Conservation (phyloP, 2,888 invertebrate genomes). For the Merodon equestris region DNA sequence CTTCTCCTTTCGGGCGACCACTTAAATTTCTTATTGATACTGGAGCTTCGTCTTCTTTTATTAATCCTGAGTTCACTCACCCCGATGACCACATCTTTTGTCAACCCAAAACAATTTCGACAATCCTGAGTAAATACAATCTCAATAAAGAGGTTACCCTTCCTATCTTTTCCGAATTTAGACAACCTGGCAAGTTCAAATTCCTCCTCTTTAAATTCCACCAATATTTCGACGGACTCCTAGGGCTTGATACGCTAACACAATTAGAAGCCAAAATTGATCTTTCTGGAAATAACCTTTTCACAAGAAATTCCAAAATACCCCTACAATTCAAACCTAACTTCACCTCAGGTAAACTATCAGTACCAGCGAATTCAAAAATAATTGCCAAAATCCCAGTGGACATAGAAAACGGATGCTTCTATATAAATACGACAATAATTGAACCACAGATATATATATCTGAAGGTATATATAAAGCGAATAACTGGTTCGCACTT, state of each 20-base stretch:
- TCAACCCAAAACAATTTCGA: not conserved
- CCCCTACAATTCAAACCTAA: slow-evolving; percentile 19
- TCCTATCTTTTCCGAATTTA: not conserved
- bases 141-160: not conserved
- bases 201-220: slow-evolving; percentile 19
- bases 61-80: slow-evolving; percentile 4
- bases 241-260: not conserved
- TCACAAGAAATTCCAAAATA: slow-evolving; percentile 5
- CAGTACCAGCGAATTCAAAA: not conserved
- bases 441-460: not conserved
- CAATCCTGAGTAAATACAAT: not conserved
- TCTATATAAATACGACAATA: not conserved
- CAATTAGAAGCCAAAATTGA: slow-evolving; percentile 17
- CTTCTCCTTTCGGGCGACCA: slow-evolving; percentile 5
- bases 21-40: slow-evolving; percentile 3
- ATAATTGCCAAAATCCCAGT: slow-evolving; percentile 5
- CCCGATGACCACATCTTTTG: not conserved
- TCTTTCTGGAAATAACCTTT: not conserved
- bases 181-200: not conserved
- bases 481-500: not conserved
- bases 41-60: slow-evolving; percentile 3
- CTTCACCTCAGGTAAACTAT: not conserved
- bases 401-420: not conserved
- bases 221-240: slow-evolving; percentile 12
- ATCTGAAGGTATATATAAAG: slow-evolving; percentile 4